Evolutionary conservation across 2,113 vertebrate species (phyloP).

Genomic region (Oriolus oriolus): DNA sequence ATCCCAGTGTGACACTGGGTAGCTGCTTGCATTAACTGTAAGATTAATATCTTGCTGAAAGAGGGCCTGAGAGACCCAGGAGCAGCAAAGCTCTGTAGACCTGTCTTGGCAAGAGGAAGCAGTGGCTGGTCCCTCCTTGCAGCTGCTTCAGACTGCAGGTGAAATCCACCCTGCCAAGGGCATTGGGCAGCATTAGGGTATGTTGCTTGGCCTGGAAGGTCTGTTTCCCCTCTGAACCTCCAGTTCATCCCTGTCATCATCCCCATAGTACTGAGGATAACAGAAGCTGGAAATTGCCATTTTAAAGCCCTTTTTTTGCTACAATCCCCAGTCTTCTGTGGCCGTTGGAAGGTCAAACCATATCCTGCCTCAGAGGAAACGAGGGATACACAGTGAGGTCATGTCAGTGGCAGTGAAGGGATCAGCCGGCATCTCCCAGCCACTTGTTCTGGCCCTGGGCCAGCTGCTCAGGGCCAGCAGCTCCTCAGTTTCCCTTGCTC

Average conservation of each 20-base stretch:
- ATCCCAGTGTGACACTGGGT: not conserved
- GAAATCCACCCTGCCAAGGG: not conserved
- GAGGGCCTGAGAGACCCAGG: not conserved
- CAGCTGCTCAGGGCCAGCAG: not conserved
- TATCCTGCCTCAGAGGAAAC: not conserved
- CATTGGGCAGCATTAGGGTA: not conserved
- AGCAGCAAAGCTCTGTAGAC: not conserved
- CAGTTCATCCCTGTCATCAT: not conserved
- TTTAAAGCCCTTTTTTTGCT: not conserved
- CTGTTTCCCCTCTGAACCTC: not conserved
- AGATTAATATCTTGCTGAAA: not conserved
- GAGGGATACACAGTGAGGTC: not conserved
- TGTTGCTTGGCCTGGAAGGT: not conserved
- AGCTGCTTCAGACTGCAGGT: not conserved
- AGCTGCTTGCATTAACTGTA: not conserved
- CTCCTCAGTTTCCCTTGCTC: not conserved
- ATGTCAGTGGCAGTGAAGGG: fast-evolving
- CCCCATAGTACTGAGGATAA: fast-evolving
- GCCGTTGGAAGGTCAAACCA: not conserved
- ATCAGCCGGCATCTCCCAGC: not conserved
- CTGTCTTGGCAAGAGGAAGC: not conserved
- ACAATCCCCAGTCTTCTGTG: not conserved
- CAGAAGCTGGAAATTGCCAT: not conserved
- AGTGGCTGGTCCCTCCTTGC: not conserved
- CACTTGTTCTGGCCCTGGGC: not conserved